Conservation (phyloP, 2,113 vertebrate genomes). For the Alectura lathami region DNA sequence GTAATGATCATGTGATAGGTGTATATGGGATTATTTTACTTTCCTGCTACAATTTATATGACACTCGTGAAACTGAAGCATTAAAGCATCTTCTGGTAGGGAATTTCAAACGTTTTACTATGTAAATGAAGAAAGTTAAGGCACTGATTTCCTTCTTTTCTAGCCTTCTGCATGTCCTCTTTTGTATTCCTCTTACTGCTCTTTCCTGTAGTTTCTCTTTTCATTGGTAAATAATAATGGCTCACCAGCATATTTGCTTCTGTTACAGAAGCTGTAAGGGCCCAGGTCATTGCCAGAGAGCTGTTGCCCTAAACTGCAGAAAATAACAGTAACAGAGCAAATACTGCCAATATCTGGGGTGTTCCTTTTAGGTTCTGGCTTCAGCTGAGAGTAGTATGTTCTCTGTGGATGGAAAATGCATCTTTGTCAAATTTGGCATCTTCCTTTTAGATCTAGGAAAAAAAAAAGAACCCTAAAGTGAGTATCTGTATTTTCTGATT, state of each 20-base stretch:
- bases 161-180: background rate
- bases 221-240: background rate
- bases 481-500: background rate
- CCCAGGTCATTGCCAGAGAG: background rate
- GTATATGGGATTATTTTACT: background rate
- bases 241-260: background rate
- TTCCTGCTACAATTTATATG: background rate
- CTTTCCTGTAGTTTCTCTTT: background rate
- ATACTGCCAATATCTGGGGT: background rate
- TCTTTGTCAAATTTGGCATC: background rate
- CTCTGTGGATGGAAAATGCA: background rate
- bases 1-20: background rate
- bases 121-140: background rate
- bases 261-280: background rate
- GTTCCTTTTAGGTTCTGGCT: background rate
- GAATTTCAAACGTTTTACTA: background rate
- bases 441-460: background rate
- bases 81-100: background rate
- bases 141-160: background rate
- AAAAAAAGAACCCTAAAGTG: background rate
- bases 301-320: background rate
- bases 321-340: background rate
- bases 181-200: background rate
- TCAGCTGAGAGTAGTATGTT: background rate
- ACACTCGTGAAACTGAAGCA: background rate